A percentile compares a stretch with the other conserved stretches of the same genome.
Conservation (phyloP, 2,888 invertebrate genomes). For the Tenthredo mesomela region DNA sequence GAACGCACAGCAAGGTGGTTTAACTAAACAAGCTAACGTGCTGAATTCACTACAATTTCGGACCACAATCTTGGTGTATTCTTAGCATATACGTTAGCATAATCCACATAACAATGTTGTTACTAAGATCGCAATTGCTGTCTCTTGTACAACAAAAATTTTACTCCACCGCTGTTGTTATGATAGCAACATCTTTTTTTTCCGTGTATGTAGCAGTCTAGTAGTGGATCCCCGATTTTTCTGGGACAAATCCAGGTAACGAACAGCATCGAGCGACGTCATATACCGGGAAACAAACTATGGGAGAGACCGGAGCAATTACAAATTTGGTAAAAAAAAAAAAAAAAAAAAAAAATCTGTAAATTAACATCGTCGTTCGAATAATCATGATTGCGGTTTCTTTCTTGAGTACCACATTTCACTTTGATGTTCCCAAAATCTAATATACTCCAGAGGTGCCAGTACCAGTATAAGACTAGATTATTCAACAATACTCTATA, state of each 20-base stretch:
- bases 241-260: background rate
- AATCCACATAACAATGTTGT: too few relatives aligned
- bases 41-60: too few relatives aligned
- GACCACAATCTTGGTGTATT: too few relatives aligned
- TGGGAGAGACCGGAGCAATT: background rate
- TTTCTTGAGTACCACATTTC: background rate
- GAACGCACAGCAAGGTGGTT: too few relatives aligned
- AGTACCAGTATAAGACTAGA: too few relatives aligned
- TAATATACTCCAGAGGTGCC: background rate
- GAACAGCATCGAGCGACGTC: background rate
- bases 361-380: background rate
- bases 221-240: slow-evolving; percentile 6
- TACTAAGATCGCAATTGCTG: too few relatives aligned
- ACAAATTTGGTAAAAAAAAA: background rate
- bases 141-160: too few relatives aligned
- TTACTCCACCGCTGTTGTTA: too few relatives aligned
- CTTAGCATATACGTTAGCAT: too few relatives aligned
- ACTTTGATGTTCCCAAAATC: background rate
- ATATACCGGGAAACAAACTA: background rate
- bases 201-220: background rate
- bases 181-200: too few relatives aligned
- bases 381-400: background rate
- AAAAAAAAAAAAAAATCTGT: background rate
- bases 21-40: too few relatives aligned
- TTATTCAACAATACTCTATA: background rate